A percentile compares a stretch with the other conserved stretches of the same genome.
Evolutionary conservation across 2,888 invertebrate species (phyloP).

Genomic region (Augiades crinisus): DNA sequence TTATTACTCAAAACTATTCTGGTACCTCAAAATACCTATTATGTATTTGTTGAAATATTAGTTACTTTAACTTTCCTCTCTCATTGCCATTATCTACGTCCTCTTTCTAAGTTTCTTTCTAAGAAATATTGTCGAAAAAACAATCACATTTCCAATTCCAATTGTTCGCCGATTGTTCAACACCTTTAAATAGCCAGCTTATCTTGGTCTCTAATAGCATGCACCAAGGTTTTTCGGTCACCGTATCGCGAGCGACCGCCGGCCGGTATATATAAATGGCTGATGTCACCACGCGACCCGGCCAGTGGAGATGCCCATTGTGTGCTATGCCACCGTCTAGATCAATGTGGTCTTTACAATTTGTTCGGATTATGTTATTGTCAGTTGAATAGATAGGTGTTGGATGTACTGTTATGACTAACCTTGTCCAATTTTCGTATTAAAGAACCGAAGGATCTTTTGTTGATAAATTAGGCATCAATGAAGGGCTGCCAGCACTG

Average conservation of each 20-base stretch:
- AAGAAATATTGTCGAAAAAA: no score
- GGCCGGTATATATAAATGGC: slow-evolving; percentile 25
- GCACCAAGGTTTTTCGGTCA: slow-evolving; percentile 14
- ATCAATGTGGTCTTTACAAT: slow-evolving; percentile 7
- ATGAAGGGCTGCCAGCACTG: no score
- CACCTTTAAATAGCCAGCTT: not conserved
- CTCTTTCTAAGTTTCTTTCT: no score
- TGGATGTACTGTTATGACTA: not conserved
- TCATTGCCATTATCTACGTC: no score
- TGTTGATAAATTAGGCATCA: no score
- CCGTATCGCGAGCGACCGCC: slow-evolving; percentile 29
- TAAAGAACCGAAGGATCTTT: no score
- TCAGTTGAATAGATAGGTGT: not conserved
- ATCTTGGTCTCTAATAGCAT: not conserved
- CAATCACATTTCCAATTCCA: no score
- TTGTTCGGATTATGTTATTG: slow-evolving; percentile 1
- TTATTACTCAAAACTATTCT: no score
- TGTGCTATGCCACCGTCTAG: not conserved
- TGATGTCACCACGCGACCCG: slow-evolving; percentile 32
- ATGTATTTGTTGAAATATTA: no score
- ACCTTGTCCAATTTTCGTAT: no score
- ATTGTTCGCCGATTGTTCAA: not conserved
- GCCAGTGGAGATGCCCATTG: slow-evolving; percentile 16
- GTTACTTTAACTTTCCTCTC: no score
- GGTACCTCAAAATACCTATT: no score